Base-by-base conservation (phyloP, 2,888 invertebrate species). In the Osedax fenrisi region DNA sequence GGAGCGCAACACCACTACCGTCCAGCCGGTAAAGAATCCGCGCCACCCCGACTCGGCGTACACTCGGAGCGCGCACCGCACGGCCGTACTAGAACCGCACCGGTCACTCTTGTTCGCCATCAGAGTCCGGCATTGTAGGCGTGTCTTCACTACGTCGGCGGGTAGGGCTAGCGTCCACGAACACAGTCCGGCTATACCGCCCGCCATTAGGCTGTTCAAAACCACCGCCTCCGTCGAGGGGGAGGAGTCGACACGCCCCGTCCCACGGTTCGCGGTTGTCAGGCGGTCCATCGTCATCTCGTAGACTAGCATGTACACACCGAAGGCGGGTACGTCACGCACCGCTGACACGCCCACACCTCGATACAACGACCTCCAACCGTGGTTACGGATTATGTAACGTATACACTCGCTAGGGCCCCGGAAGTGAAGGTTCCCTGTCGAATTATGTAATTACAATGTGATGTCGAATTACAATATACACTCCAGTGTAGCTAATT, bases 91-190 rank as follows among this genome's bases (percentile, higher is more conserved):
- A 17, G 17, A 10, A 5, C 10, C 5, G 17, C 41, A 5, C 17
- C 17, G 10, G 5, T 10, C 41, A 17, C 41, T 17, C 41, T 5
- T 17, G 17, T 17, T 17, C 17, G 41, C 17, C 41, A 41, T 17
- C 41, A 17, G 10, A 41, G 41, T 41, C 80, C 90, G 90, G 0
- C 89, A 88, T 83, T 91, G 91, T 78, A 91, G 87, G 68, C 89
- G 86, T 13, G 89, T 89, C 84, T 91, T 91, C 1, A 91, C 86
- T 27, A 90, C 89, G 84, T 91, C 91, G 68, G 90, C 85, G 0
- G 91, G 91, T 79, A 90, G 86, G 1, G 90, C 88, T 17, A 87
- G 83, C 21, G 87, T 84, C 90, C 90, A 90, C 0, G 89, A 89
- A 1, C 88, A 59, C 2, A 88, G 84, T 1, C 89, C 89, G 76